Evolutionary conservation across 2,113 vertebrate species (phyloP).

Genomic region (Blennius ocellaris): DNA sequence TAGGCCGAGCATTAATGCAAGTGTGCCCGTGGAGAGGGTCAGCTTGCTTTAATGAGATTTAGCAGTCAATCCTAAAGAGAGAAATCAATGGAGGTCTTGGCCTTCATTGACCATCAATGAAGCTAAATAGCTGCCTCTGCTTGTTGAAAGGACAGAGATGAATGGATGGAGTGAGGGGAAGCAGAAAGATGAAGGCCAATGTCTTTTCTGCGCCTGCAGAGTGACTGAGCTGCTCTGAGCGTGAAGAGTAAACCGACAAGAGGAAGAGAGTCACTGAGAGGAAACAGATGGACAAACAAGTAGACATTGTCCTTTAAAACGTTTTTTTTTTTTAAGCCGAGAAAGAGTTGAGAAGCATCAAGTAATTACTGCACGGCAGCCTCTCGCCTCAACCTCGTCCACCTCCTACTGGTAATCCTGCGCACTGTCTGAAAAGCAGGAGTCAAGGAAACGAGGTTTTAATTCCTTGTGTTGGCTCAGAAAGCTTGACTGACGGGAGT

Average conservation of each 20-base stretch:
- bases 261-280: not conserved
- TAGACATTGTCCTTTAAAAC: conserved; percentile 5
- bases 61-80: conserved; percentile 17
- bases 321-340: not conserved
- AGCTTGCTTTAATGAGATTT: conserved; percentile 24
- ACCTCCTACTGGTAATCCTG: conserved; percentile 43
- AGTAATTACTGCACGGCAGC: conserved; percentile 33
- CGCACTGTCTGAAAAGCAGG: conserved; percentile 28
- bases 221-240: not conserved
- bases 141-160: conserved; percentile 8
- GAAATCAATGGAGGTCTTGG: conserved; percentile 9
- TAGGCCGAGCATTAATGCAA: conserved; percentile 14
- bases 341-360: conserved; percentile 2
- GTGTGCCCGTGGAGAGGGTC: not conserved
- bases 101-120: conserved; percentile 39
- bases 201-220: not conserved
- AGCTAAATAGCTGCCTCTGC: not conserved
- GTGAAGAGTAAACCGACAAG: not conserved
- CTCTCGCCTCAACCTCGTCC: conserved; percentile 14
- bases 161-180: not conserved
- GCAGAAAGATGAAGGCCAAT: conserved; percentile 3
- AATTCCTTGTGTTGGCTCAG: conserved; percentile 27
- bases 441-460: conserved; percentile 31
- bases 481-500: conserved; percentile 44
- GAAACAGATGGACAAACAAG: conserved; percentile 8